Conservation (phyloP, 1,140 invertebrate species). For the Leptinotarsa lineolata region DNA sequence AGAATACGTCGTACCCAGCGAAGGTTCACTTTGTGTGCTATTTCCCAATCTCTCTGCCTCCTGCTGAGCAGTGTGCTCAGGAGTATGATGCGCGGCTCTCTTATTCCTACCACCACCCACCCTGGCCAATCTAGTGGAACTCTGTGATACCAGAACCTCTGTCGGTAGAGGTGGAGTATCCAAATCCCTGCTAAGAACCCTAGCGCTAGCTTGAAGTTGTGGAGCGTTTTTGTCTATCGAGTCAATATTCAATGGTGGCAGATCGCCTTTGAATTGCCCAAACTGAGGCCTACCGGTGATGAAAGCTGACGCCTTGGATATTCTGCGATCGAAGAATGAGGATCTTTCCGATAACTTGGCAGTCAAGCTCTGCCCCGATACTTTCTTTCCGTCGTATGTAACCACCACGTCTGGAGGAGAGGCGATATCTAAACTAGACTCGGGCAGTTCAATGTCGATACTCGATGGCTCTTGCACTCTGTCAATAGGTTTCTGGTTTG, state of each 20-base stretch:
- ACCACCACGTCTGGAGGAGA: slow-evolving; percentile 62
- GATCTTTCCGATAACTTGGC: slow-evolving; percentile 59
- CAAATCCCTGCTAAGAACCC: slow-evolving; percentile 46
- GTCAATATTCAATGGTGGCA: slow-evolving; percentile 62
- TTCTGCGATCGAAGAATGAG: slow-evolving; percentile 57
- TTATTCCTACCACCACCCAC: slow-evolving; percentile 32
- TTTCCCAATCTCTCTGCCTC: slow-evolving; percentile 4
- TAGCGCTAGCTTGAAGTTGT: slow-evolving; percentile 40
- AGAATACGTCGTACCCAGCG: neutral
- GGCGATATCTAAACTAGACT: slow-evolving; percentile 56
- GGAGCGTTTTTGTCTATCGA: slow-evolving; percentile 50
- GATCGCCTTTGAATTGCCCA: slow-evolving; percentile 70
- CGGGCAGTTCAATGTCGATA: slow-evolving; percentile 49
- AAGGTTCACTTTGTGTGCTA: neutral
- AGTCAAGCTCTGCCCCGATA: slow-evolving; percentile 67
- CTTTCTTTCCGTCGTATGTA: slow-evolving; percentile 73
- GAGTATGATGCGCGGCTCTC: slow-evolving; percentile 38
- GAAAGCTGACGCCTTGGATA: slow-evolving; percentile 62
- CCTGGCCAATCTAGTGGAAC: slow-evolving; percentile 43
- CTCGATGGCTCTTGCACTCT: slow-evolving; percentile 38
- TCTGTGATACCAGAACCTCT: neutral
- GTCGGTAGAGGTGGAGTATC: slow-evolving; percentile 43
- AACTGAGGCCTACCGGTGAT: slow-evolving; percentile 71
- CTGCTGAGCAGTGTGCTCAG: slow-evolving; percentile 41
- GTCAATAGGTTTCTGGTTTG: slow-evolving; percentile 43